Conservation (phyloP, 2,797 vertebrate genomes). For the Acanthurus lineatus region DNA sequence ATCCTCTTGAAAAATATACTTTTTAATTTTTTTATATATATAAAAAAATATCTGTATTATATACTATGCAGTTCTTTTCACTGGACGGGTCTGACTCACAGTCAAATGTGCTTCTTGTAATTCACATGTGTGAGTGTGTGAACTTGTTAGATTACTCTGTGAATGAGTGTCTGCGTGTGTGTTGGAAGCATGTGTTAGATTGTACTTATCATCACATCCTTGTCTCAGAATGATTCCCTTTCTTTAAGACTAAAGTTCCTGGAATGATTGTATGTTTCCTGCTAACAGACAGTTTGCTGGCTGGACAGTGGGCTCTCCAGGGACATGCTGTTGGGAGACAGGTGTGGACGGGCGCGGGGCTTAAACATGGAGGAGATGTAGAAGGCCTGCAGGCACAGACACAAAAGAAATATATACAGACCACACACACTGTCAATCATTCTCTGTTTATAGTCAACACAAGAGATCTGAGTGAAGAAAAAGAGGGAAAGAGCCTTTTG, state of each 20-base stretch:
- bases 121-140: slow-evolving; percentile 62
- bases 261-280: slow-evolving; percentile 38
- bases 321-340: slow-evolving; percentile 73
- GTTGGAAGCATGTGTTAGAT: slow-evolving; percentile 64
- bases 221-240: slow-evolving; percentile 64
- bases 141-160: slow-evolving; percentile 59
- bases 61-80: slow-evolving; percentile 69
- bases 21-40: slow-evolving; percentile 53
- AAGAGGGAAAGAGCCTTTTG: slow-evolving; percentile 29
- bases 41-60: slow-evolving; percentile 77
- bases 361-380: slow-evolving; percentile 90
- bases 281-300: slow-evolving; percentile 90
- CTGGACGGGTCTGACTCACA: slow-evolving; percentile 76
- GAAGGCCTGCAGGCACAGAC: slow-evolving; percentile 85
- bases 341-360: slow-evolving; percentile 67
- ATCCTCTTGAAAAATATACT: slow-evolving; percentile 77
- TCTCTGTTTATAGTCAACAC: slow-evolving; percentile 50
- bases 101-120: slow-evolving; percentile 76
- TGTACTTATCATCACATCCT: slow-evolving; percentile 53
- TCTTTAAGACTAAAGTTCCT: slow-evolving; percentile 26
- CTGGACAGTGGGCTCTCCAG: slow-evolving; percentile 87
- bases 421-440: slow-evolving; percentile 68
- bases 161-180: slow-evolving; percentile 52
- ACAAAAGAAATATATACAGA: slow-evolving; percentile 46
- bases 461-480: slow-evolving; percentile 32